Evolutionary conservation across 2,113 vertebrate species (phyloP).

Genomic region (Petroica traversi): DNA sequence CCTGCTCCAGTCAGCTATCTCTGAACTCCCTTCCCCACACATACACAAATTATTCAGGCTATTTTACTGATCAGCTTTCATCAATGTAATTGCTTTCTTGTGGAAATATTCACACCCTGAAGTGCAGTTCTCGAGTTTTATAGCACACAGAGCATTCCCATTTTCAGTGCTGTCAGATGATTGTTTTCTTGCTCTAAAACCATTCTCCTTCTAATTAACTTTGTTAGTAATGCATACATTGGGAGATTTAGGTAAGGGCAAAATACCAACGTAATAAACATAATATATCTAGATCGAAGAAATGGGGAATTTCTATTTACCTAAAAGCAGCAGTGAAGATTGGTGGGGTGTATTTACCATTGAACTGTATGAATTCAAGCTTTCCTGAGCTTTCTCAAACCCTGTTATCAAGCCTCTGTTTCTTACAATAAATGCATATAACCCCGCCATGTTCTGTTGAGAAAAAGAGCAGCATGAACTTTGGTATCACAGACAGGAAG

Average conservation of each 20-base stretch:
- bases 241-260: background rate
- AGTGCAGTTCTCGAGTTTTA: constrained; percentile 16
- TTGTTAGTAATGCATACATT: background rate
- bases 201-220: background rate
- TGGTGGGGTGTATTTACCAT: background rate
- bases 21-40: background rate
- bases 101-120: background rate
- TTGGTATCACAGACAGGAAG: background rate
- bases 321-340: background rate
- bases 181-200: background rate
- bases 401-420: background rate
- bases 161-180: background rate
- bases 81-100: background rate
- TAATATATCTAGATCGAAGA: background rate
- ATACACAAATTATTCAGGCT: background rate
- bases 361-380: background rate
- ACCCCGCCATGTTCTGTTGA: background rate
- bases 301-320: background rate
- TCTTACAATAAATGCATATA: background rate
- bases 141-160: background rate
- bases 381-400: background rate
- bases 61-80: background rate
- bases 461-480: background rate
- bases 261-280: background rate
- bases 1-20: background rate